phyloP scores from a whole-genome alignment of 2,888 invertebrate species.

The Ryuthela nishihirai region DNA sequence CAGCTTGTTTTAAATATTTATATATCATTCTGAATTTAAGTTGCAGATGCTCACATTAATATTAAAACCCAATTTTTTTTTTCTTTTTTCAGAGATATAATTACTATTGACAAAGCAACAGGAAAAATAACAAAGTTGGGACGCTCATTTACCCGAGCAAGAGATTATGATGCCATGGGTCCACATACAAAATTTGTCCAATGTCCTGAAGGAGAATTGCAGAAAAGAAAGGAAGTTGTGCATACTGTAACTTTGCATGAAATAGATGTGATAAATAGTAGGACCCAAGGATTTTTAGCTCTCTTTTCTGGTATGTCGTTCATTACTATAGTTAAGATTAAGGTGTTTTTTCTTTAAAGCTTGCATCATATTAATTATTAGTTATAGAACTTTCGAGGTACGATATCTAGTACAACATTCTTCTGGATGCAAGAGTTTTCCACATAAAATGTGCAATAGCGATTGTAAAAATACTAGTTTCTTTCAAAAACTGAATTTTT shows the following conservation, averaged over 20 bases:
- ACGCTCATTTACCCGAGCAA: conserved; percentile 88
- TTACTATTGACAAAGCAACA: conserved; percentile 97
- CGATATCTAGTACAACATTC: not conserved
- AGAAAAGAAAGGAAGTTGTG: conserved; percentile 81
- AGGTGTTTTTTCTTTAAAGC: too few species aligned
- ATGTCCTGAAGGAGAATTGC: conserved; percentile 97
- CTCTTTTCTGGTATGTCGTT: conserved; percentile 74
- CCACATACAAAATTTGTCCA: conserved; percentile 78
- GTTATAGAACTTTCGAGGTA: not conserved
- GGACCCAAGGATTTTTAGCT: conserved; percentile 96
- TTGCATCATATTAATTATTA: conserved; percentile 16
- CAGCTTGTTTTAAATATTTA: too few species aligned
- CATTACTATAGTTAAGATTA: too few species aligned
- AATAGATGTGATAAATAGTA: conserved; percentile 97
- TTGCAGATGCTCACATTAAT: too few species aligned
- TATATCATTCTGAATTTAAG: too few species aligned
- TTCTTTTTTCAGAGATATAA: conserved; percentile 68
- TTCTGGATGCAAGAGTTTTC: too few species aligned
- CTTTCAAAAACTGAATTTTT: too few species aligned
- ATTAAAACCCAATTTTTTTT: not conserved
- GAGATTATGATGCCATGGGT: conserved; percentile 97
- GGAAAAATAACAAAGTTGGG: conserved; percentile 89
- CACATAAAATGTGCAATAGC: too few species aligned
- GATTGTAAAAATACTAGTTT: too few species aligned
- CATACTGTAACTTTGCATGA: conserved; percentile 94